These are phyloP conservation scores for Lasius fuliginosus DNA, from an alignment of 2,888 invertebrate species.

Conservation along the genomic window DNA sequence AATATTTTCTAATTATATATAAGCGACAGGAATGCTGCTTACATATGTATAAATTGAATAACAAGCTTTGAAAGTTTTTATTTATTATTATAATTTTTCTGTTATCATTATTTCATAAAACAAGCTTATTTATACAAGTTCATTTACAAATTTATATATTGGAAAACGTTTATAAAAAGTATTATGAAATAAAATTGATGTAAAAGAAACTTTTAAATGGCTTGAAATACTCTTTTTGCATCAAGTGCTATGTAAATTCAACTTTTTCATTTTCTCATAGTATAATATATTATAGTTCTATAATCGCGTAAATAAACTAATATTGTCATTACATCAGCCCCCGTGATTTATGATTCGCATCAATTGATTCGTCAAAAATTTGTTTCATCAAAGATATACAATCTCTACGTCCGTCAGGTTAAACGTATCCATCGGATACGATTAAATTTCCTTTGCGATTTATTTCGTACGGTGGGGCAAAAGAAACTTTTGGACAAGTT, in stretches of 20 bases:
- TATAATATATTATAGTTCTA: background rate
- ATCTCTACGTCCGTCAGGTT: background rate
- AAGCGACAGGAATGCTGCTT: no score
- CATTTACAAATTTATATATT: background rate
- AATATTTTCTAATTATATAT: background rate
- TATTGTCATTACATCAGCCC: background rate
- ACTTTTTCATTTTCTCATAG: background rate
- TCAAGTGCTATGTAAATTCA: background rate
- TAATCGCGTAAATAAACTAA: background rate
- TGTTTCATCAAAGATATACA: slow-evolving; percentile 8
- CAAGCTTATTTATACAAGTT: background rate
- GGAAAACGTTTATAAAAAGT: background rate
- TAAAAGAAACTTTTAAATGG: background rate
- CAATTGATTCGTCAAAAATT: slow-evolving; percentile 7
- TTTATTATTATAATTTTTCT: no score
- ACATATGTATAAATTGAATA: background rate
- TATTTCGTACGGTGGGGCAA: slow-evolving; percentile 4
- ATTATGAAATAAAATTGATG: background rate
- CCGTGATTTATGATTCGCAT: background rate
- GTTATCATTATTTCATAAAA: background rate
- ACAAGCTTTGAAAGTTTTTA: no score
- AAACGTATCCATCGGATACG: background rate
- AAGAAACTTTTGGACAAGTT: slow-evolving; percentile 27
- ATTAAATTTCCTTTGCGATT: slow-evolving; percentile 23
- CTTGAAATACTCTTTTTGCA: background rate